Evolutionary conservation across 2,113 vertebrate genomes (phyloP).

Genomic region (Piaya cayana): DNA sequence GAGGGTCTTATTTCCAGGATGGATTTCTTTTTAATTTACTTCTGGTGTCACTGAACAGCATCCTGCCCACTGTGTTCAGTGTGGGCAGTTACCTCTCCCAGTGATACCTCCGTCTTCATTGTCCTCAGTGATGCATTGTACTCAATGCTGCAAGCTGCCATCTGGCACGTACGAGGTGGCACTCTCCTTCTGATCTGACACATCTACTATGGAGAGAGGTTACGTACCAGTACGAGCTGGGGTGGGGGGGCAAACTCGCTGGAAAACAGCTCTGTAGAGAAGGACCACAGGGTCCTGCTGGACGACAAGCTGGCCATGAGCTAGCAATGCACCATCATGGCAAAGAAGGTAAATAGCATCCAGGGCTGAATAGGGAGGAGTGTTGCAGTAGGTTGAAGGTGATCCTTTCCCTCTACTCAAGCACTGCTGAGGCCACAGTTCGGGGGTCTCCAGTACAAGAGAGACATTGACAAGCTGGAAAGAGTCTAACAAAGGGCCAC

Average conservation of each 20-base stretch:
- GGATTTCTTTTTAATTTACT: neutral
- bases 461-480: neutral
- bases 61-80: neutral
- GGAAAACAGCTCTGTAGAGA: neutral
- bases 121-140: neutral
- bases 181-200: neutral
- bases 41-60: neutral
- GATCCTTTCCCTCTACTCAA: neutral
- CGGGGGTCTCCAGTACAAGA: neutral
- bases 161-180: neutral
- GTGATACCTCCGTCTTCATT: neutral
- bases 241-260: neutral
- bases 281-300: neutral
- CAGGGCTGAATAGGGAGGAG: neutral
- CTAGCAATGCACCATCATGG: neutral
- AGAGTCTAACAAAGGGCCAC: neutral
- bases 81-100: neutral
- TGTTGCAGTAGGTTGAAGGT: neutral
- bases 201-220: neutral
- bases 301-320: neutral
- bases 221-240: neutral
- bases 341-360: neutral
- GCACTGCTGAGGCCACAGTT: neutral
- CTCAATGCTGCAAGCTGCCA: neutral
- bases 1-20: neutral